Conservation (phyloP, 2,797 vertebrate species). For the Sebastes cheni region DNA sequence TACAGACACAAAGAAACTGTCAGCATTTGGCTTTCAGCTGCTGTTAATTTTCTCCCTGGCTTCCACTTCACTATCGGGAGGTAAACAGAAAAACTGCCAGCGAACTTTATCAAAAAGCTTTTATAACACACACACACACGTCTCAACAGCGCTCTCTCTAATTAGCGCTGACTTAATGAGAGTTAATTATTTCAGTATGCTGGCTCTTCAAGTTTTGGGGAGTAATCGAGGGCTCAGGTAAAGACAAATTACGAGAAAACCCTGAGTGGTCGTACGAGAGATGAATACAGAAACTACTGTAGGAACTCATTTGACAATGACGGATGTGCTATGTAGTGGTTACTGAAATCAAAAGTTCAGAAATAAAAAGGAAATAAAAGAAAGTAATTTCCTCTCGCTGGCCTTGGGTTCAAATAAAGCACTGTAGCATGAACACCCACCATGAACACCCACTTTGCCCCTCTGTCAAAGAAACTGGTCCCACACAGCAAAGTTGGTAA, state of each 20-base stretch:
- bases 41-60: slow-evolving; percentile 21
- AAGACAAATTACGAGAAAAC: slow-evolving; percentile 4
- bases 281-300: slow-evolving; percentile 10
- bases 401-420: slow-evolving; percentile 51
- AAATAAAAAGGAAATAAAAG: slow-evolving; percentile 33
- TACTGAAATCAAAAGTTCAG: slow-evolving; percentile 21
- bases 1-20: slow-evolving; percentile 15
- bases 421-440: slow-evolving; percentile 20
- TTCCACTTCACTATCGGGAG: background rate
- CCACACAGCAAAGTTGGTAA: slow-evolving; percentile 13
- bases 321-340: slow-evolving; percentile 17
- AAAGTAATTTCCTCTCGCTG: slow-evolving; percentile 27
- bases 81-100: background rate
- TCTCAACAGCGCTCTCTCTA: slow-evolving; percentile 16
- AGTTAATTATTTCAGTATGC: slow-evolving; percentile 44
- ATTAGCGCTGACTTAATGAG: slow-evolving; percentile 51
- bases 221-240: background rate
- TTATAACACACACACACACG: background rate
- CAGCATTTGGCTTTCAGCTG: slow-evolving; percentile 33
- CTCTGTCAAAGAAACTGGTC: slow-evolving; percentile 9
- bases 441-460: slow-evolving; percentile 14
- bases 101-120: background rate
- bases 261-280: background rate
- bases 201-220: slow-evolving; percentile 37
- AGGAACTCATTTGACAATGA: slow-evolving; percentile 39